A percentile compares a stretch with the other conserved stretches of the same genome.
Conservation (phyloP, 2,888 invertebrate genomes). For the Colletes collaris region DNA sequence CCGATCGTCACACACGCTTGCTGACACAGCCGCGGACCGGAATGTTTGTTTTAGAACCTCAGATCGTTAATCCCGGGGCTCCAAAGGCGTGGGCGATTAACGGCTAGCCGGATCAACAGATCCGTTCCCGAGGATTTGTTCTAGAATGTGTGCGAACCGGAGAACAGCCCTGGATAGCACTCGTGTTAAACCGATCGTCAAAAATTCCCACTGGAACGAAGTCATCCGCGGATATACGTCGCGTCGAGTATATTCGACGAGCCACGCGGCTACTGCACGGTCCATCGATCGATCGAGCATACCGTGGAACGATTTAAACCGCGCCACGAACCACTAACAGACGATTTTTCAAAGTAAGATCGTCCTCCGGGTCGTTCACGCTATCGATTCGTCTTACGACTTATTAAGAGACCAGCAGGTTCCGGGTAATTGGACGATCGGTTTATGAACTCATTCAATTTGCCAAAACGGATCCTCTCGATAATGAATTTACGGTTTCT, state of each 20-base stretch:
- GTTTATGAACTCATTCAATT: no score
- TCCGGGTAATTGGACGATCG: no score
- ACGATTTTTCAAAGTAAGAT: no score
- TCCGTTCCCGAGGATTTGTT: conserved; percentile 41
- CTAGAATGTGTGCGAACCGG: conserved; percentile 35
- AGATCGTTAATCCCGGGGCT: conserved; percentile 59
- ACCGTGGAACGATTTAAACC: no score
- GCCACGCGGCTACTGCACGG: neutral
- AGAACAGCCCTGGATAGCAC: neutral
- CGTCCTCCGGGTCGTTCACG: no score
- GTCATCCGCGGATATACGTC: neutral
- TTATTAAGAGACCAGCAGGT: no score
- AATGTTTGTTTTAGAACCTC: conserved; percentile 62
- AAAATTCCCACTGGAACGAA: conserved; percentile 6
- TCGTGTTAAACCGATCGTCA: conserved; percentile 22
- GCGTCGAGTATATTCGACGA: neutral
- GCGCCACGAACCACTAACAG: no score
- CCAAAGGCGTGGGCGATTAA: conserved; percentile 59
- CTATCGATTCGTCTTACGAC: no score
- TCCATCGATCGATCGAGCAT: no score
- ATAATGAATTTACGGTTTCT: no score
- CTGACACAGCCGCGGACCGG: conserved; percentile 33
- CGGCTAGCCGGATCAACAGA: conserved; percentile 48
- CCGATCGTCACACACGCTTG: conserved; percentile 35
- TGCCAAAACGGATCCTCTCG: no score